Base-by-base conservation (phyloP, 2,888 invertebrate species). In the Macropis europaea region DNA sequence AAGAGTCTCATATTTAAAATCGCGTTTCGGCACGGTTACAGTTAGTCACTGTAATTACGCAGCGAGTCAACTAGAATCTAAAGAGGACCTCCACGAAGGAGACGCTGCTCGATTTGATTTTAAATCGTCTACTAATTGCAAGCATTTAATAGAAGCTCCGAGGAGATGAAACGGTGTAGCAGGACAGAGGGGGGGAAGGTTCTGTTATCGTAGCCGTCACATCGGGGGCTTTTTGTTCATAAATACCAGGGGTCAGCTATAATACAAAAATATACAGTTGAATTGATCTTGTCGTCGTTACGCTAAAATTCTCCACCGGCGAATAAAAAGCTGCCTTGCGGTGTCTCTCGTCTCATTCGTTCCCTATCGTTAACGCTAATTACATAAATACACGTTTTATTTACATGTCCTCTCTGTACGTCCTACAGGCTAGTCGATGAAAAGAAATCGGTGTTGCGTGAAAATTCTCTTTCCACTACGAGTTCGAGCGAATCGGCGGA, bases 301-400 rank as follows among this genome's bases (percentile, higher is more conserved):
- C 24, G 30, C 59, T 57, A 53, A 56, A 53, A 40, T 47, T 43
- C 45, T 52, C 50, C 45, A 48, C 32, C 47, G 28, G 22, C 47
- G 59, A 36, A 30, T 38, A 54, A 22, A 36, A 47, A 57, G 57
- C 40, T 50, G 47, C 38, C 40, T 34, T 48, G 50, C 19, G 48
- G 48, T 66, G 48, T 66, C 19, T 32, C 28, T 59, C 32, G 26
- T 38, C 43, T 30, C 43, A 56, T 52, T 52, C 7, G 30, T 28
- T 48, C 38, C 56, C 79, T 82, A 83, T 32, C 30, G 54, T 78
- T 85, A n/a, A 84, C 59, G 80, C 84, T 88, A 89, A 89, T 89
- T 88, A 89, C 88, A 89, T 87, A 88, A 88, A 88, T 88, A 89
- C 88, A 88, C 77, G 53, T 80, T 80, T n/a, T 89, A 88, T 89